Evolutionary conservation across 1,140 invertebrate genomes (phyloP).

Genomic region (Dermatophagoides farinae): DNA sequence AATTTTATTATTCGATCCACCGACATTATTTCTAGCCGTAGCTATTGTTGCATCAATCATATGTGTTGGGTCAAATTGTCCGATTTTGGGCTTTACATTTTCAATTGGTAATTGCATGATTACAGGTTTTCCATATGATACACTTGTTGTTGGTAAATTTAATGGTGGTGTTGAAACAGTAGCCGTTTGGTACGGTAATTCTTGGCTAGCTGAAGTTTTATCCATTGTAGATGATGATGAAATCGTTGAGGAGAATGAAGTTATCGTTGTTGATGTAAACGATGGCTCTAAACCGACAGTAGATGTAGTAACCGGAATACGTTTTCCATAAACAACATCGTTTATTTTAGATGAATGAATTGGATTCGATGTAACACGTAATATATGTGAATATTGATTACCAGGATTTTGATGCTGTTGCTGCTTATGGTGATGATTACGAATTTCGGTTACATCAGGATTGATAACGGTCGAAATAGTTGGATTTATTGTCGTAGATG

Average conservation of each 20-base stretch:
- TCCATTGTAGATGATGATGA: neutral
- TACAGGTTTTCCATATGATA: too few relatives aligned
- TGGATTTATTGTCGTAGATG: neutral
- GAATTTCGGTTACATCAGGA: neutral
- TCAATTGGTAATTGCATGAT: slow-evolving; percentile 3
- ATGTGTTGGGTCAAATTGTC: neutral
- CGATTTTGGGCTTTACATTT: neutral
- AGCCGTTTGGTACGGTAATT: neutral
- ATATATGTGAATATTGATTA: too few relatives aligned
- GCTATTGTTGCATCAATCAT: neutral
- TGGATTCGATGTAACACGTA: neutral
- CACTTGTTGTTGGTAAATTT: too few relatives aligned
- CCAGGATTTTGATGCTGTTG: neutral
- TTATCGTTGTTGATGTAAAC: neutral
- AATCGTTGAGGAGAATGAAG: neutral
- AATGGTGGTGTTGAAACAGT: neutral
- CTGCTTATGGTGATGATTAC: neutral
- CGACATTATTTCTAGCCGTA: neutral
- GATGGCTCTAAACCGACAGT: neutral
- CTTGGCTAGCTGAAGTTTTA: neutral
- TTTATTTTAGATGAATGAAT: neutral
- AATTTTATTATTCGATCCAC: too few relatives aligned
- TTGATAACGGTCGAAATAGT: neutral
- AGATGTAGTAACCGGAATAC: neutral
- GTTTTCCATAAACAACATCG: slow-evolving; percentile 19